Base-by-base conservation (phyloP, 2,888 invertebrate species). In the Lepetodrilus schrolli region DNA sequence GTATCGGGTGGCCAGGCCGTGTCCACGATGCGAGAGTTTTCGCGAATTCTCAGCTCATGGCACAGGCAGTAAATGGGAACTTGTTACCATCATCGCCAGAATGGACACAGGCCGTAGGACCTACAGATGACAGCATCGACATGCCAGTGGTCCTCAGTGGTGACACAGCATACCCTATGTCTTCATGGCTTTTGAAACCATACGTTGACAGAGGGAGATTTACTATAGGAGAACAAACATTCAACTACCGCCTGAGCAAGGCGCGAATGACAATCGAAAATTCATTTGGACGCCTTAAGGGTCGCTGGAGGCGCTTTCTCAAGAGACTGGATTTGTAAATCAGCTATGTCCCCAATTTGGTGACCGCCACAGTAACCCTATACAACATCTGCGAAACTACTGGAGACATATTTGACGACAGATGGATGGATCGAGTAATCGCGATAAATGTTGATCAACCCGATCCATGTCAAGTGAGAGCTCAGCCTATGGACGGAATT, bases 301-400 rank as follows among this genome's bases (percentile, higher is more conserved):
- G 68, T 20, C 17, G 72, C 5, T 72, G 72, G 75, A 49, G 72
- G 30, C 17, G 47, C 13, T 37, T 75, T 10, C 48, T 49, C n/a
- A 74, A 71, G 49, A 70, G 49, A 48, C 21, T 66, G n/a, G 68
- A 51, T 50, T 5, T 66, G n/a, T 51, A 51, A 38, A 10, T 66
- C 30, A 37, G 68, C 20, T 47, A 21, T 47, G 68, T 72, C 10
- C 48, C 66, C n/a, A 48, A n/a, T 23, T 26, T 74, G 48, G 13
- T 21, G 5, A 20, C 51, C n/a, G 26, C 13, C 26, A 26, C 51
- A 23, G 51, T 23, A 21, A 74, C 68, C 7, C 49, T 74, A 17
- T 66, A 76, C 66, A 76, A 76, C 69, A 66, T 76, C 5, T 74
- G 68, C 23, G 76, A 76, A 70, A 36, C 21, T 23, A n/a, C 49